Conservation (phyloP, 1,140 invertebrate species). For the Catajapyx aquilonaris region DNA sequence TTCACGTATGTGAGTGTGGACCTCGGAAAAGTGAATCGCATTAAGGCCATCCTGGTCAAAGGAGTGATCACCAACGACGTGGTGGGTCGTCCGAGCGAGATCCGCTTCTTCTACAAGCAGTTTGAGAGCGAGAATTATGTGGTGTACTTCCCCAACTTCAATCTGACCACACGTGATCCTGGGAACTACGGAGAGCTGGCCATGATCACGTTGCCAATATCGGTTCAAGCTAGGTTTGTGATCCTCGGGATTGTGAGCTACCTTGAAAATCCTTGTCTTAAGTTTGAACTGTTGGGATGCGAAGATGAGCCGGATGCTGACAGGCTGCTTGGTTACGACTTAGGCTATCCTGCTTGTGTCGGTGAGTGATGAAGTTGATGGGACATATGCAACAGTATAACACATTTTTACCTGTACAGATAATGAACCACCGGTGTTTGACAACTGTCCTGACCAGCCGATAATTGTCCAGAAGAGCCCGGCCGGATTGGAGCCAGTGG, state of each 20-base stretch:
- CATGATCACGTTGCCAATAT: slow-evolving; percentile 84
- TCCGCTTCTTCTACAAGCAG: slow-evolving; percentile 92
- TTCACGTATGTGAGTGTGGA: slow-evolving; percentile 92
- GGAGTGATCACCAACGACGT: slow-evolving; percentile 88
- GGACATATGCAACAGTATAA: too few species aligned
- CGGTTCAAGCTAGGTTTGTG: slow-evolving; percentile 78
- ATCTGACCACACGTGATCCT: slow-evolving; percentile 74
- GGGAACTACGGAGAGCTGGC: slow-evolving; percentile 87
- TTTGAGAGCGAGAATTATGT: slow-evolving; percentile 82
- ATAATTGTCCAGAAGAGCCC: slow-evolving; percentile 70
- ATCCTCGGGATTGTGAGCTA: slow-evolving; percentile 85
- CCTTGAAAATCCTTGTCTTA: slow-evolving; percentile 87
- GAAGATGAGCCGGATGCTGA: slow-evolving; percentile 52
- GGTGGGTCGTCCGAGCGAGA: slow-evolving; percentile 81
- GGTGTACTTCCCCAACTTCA: slow-evolving; percentile 90
- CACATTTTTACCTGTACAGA: slow-evolving; percentile 28
- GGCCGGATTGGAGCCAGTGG: slow-evolving; percentile 66
- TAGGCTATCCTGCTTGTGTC: slow-evolving; percentile 81
- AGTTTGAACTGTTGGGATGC: slow-evolving; percentile 91
- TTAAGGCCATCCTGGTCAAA: slow-evolving; percentile 79
- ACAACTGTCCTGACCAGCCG: slow-evolving; percentile 83
- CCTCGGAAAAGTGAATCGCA: slow-evolving; percentile 66
- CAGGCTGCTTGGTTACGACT: slow-evolving; percentile 75
- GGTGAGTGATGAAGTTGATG: slow-evolving; percentile 22
- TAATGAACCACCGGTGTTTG: slow-evolving; percentile 87